Conservation (phyloP, 30 jellyfish, hydroid and myxozoan species). For the Rhopilema esculentum region DNA sequence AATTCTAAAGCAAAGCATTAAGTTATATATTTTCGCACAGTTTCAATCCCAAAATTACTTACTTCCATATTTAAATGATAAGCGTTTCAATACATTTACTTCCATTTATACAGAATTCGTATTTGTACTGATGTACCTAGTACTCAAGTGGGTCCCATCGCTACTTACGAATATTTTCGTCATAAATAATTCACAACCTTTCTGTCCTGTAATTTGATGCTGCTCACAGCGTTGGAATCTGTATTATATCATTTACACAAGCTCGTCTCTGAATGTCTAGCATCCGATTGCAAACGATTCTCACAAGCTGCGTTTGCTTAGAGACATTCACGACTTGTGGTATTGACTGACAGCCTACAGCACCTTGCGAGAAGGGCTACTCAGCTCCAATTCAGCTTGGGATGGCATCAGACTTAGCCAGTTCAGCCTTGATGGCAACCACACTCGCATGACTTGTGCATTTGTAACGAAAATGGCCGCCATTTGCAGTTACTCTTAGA, state of each 20-base stretch:
- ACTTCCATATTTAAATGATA: not conserved
- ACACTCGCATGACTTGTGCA: conserved; percentile 80
- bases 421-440: conserved; percentile 50
- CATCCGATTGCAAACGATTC: not conserved
- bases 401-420: not conserved
- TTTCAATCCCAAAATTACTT: not conserved
- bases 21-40: not conserved
- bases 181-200: not conserved
- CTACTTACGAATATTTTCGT: not conserved
- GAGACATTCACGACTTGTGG: not conserved
- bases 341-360: too few species aligned
- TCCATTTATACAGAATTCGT: not conserved
- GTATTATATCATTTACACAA: not conserved
- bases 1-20: not conserved
- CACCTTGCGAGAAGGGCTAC: not conserved
- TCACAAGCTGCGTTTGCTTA: not conserved
- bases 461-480: conserved; percentile 67
- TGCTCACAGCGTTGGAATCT: not conserved
- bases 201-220: not conserved
- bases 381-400: not conserved
- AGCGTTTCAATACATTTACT: not conserved
- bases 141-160: not conserved
- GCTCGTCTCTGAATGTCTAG: not conserved
- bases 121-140: not conserved
- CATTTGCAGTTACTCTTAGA: conserved; percentile 63